These are phyloP conservation scores for Sinocyclocheilus anshuiensis DNA, from an alignment of 2,113 vertebrate genomes.

Conservation along the genomic window DNA sequence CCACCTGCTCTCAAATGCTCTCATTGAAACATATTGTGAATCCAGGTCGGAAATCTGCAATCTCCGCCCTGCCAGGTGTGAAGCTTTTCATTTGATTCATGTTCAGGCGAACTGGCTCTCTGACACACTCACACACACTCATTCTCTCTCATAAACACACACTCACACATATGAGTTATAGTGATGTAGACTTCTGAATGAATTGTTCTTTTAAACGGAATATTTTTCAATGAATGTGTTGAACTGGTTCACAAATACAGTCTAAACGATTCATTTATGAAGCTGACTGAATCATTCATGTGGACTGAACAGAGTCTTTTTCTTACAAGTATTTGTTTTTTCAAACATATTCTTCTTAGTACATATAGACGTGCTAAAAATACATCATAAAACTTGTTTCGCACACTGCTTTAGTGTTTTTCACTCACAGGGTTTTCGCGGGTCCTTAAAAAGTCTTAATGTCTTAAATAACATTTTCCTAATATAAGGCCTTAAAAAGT, in stretches of 20 bases:
- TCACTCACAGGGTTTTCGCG: no score
- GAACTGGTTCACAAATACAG: no score
- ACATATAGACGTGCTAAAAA: not conserved
- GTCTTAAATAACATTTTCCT: no score
- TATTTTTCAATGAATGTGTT: no score
- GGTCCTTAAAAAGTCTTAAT: no score
- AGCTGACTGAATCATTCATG: no score
- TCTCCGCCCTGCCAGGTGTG: not conserved
- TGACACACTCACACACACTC: not conserved
- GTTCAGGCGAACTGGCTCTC: not conserved
- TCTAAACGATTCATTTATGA: no score
- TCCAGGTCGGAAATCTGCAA: not conserved
- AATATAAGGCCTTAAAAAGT: no score
- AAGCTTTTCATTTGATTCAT: not conserved
- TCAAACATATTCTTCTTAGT: not conserved
- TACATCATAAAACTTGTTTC: not conserved
- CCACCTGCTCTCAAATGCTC: not conserved
- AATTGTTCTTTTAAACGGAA: no score
- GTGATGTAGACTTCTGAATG: no score
- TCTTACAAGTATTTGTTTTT: not conserved
- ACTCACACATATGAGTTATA: no score
- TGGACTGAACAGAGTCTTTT: not conserved
- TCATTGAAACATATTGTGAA: not conserved
- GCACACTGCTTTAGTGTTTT: not conserved
- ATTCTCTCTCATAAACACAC: not conserved